Conservation (phyloP, 2,113 vertebrate species). For the Recurvirostra avosetta region DNA sequence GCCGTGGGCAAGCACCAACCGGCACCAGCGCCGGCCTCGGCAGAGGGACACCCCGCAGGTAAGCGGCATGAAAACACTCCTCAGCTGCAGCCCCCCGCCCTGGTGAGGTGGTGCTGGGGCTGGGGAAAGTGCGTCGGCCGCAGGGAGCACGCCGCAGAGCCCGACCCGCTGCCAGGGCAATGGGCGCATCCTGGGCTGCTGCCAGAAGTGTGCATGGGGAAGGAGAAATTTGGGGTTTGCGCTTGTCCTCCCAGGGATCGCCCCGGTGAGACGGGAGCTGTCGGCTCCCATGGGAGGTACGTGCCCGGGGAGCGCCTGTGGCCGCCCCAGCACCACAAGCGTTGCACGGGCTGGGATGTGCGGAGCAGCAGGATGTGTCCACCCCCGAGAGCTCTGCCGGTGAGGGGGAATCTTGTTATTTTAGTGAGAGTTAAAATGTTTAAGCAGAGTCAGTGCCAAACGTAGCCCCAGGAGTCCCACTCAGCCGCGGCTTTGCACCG, state of each 20-base stretch:
- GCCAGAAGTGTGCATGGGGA: rapidly evolving
- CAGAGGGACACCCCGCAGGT: neutral
- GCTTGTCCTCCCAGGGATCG: rapidly evolving
- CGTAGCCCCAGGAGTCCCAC: rapidly evolving
- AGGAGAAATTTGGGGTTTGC: rapidly evolving
- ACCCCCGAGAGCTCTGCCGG: neutral
- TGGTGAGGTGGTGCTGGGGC: neutral
- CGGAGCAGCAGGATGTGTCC: rapidly evolving
- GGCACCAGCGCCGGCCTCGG: neutral
- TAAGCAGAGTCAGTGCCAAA: neutral
- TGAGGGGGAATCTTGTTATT: rapidly evolving
- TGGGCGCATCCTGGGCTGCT: neutral
- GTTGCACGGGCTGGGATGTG: rapidly evolving
- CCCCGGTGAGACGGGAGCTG: rapidly evolving
- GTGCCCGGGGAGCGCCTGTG: rapidly evolving
- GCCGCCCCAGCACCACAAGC: rapidly evolving
- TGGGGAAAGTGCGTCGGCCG: rapidly evolving
- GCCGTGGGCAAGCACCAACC: neutral
- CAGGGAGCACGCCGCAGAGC: neutral
- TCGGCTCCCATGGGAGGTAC: rapidly evolving
- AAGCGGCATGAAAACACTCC: neutral
- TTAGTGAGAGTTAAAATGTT: neutral
- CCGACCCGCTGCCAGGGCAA: neutral
- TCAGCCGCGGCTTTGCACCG: too few relatives aligned
- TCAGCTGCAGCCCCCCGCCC: neutral